Conservation (phyloP, 2,888 invertebrate genomes). For the Branchinecta sandiegonensis region DNA sequence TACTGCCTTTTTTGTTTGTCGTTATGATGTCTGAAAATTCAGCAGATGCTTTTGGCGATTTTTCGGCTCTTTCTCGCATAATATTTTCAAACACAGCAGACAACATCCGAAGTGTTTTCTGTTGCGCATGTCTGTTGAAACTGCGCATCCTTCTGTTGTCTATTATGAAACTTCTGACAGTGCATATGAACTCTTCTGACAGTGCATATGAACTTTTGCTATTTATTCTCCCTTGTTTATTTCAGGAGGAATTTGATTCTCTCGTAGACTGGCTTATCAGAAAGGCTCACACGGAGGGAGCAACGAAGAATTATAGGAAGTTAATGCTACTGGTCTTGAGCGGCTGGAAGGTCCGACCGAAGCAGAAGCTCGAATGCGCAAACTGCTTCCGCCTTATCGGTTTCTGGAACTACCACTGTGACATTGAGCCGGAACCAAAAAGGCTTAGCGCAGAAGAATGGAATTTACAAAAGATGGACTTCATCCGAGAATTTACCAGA, state of each 20-base stretch:
- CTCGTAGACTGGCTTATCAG: constrained; percentile 5
- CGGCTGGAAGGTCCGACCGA: constrained; percentile 6
- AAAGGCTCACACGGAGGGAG: background rate
- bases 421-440: background rate
- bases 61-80: no score
- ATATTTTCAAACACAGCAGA: no score
- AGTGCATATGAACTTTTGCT: background rate
- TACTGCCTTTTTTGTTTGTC: no score
- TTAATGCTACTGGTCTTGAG: background rate
- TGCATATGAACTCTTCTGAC: no score
- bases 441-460: constrained; percentile 1
- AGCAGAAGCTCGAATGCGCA: background rate
- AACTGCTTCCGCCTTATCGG: background rate
- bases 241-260: background rate
- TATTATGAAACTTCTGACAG: no score
- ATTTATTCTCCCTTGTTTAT: background rate
- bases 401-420: background rate
- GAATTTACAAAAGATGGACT: background rate
- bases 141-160: no score
- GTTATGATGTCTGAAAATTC: no score
- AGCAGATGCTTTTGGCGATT: no score
- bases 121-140: no score
- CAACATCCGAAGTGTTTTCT: no score
- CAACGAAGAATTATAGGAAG: background rate
- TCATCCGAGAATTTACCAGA: background rate